These are phyloP conservation scores for Agrochola macilenta DNA, from an alignment of 2,888 invertebrate species.

Conservation along the genomic window DNA sequence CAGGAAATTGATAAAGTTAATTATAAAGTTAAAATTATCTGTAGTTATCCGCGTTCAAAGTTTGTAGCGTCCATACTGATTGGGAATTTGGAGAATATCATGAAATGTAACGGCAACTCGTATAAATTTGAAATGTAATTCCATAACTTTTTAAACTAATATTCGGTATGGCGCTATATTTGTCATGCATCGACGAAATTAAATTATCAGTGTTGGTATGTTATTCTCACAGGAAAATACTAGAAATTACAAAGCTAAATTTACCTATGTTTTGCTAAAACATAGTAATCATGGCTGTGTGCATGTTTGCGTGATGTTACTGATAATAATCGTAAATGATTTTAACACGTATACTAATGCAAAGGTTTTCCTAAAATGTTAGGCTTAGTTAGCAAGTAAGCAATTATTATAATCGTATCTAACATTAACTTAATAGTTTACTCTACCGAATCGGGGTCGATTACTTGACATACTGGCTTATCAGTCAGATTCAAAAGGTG, in stretches of 20 bases:
- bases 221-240: background rate
- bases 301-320: background rate
- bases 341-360: background rate
- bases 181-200: background rate
- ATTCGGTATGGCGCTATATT: background rate
- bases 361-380: background rate
- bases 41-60: conserved; percentile 27
- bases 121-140: conserved; percentile 11
- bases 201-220: background rate
- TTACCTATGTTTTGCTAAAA: background rate
- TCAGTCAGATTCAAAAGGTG: background rate
- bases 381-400: background rate
- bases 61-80: conserved; percentile 31
- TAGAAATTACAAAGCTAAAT: background rate
- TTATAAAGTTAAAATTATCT: conserved; percentile 45
- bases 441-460: conserved; percentile 4
- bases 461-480: background rate
- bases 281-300: background rate
- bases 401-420: conserved; percentile 13
- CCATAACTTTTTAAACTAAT: conserved; percentile 16
- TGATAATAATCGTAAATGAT: background rate
- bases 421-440: conserved; percentile 6
- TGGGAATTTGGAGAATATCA: conserved; percentile 24
- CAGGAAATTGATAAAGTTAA: conserved; percentile 44
- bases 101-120: conserved; percentile 10